Base-by-base conservation (phyloP, 2,113 vertebrate genomes). In the Mormyrus iriodes region DNA sequence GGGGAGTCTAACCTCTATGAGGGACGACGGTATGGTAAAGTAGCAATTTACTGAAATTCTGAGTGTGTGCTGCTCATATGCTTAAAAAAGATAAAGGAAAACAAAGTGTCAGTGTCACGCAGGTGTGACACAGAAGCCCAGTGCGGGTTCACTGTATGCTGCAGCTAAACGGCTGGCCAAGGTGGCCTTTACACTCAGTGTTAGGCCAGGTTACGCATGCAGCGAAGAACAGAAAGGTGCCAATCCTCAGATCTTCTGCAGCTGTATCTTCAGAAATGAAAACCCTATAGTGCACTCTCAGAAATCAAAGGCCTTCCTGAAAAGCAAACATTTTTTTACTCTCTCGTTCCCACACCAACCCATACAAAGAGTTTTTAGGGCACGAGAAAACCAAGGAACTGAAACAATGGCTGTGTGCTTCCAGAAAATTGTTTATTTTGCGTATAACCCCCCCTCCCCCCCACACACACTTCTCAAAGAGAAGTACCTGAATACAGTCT, bases 401-500 rank as follows among this genome's bases (percentile, higher is more conserved):
- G 15, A 19, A 42, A 79, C 35, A 19, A 7, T 42, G 15, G 35
- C 4, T 79, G 31, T 19, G 17, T 79, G 17, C 73, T 39, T 79
- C 35, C 35, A 42, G 35, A 79, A 79, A 79, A 76, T 19, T 1
- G 15, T 53, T 39, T 39, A 76, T 39, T 79, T 79, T 79, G 13
- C 15, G 6, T 19, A 0, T 5, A 39, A 76, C 15, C 69, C 15
- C 35, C n/a, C n/a, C n/a, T n/a, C n/a, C n/a, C n/a, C n/a, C 15
- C 2, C 42, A 83, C 76, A 48, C 13, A 19, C 46, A 5, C 3
- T 76, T 17, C 46, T 79, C 88, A 79, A 53, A 69, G 27, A 42
- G 27, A 84, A 27, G 88, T 88, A 89, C 85, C 65, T 89, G 88
- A 90, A 90, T n/a, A 83, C 24, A 31, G 73, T 88, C 52, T 90